Evolutionary conservation across 1,140 invertebrate species (phyloP).

Genomic region (Danaus plexippus): DNA sequence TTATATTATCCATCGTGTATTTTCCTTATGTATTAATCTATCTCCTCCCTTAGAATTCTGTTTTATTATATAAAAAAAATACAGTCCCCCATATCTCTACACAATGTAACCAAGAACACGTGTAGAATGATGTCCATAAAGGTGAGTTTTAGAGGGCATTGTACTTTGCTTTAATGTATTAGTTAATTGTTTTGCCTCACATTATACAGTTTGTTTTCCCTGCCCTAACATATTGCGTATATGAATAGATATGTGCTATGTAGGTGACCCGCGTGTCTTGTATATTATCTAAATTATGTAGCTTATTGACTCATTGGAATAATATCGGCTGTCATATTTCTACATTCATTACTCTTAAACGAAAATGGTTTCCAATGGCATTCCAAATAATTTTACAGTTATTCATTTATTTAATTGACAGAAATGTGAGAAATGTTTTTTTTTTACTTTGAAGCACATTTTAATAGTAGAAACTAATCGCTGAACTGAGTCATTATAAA

Average conservation of each 20-base stretch:
- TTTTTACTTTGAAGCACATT: not conserved
- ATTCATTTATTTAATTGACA: too few species aligned
- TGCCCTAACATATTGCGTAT: constrained; percentile 16
- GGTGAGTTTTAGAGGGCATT: constrained; percentile 36
- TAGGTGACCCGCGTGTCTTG: too few species aligned
- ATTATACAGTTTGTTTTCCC: constrained; percentile 11
- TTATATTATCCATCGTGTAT: too few species aligned
- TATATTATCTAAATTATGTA: too few species aligned
- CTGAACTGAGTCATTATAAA: constrained; percentile 3
- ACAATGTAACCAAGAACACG: constrained; percentile 23
- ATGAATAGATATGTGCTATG: not conserved
- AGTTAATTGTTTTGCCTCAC: constrained; percentile 25
- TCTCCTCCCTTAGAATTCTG: too few species aligned
- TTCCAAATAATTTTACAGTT: too few species aligned
- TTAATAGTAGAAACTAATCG: constrained; percentile 11
- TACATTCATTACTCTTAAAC: too few species aligned
- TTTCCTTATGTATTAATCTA: too few species aligned
- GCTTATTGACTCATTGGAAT: too few species aligned
- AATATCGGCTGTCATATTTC: too few species aligned
- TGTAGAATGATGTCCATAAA: constrained; percentile 36
- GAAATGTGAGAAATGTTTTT: not conserved
- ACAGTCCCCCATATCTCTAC: constrained; percentile 1
- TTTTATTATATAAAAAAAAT: too few species aligned
- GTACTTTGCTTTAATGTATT: constrained; percentile 33
- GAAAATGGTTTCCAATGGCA: too few species aligned